phyloP scores from a whole-genome alignment of 2,797 vertebrate genomes.

The Pseudotriccus pelzelni region DNA sequence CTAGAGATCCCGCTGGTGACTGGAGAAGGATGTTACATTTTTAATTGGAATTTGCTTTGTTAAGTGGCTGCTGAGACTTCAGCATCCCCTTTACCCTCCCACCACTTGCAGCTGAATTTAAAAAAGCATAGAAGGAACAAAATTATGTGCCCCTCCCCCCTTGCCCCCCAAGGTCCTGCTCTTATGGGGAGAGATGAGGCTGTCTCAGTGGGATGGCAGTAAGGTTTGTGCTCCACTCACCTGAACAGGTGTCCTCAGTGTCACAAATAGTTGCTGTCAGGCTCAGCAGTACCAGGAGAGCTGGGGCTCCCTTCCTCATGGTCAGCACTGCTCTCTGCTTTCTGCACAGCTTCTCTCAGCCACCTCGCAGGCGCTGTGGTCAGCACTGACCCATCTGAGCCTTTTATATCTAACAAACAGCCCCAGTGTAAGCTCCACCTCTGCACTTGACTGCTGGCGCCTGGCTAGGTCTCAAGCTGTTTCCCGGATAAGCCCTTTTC shows the following conservation, averaged over 20 bases:
- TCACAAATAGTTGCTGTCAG: background rate
- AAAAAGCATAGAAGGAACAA: background rate
- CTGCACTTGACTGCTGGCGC: background rate
- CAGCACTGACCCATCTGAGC: background rate
- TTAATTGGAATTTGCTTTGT: background rate
- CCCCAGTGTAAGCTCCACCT: background rate
- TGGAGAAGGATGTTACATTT: background rate
- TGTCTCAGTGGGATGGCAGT: background rate
- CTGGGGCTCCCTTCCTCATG: background rate
- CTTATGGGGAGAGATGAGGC: background rate
- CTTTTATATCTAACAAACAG: background rate
- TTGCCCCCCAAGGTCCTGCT: background rate
- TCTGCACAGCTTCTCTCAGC: background rate
- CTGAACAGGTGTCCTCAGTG: conserved; percentile 9
- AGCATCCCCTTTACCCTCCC: background rate
- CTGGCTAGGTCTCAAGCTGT: background rate
- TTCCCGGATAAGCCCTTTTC: background rate
- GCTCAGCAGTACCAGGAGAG: background rate
- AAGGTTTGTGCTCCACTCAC: background rate
- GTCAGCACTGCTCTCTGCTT: background rate
- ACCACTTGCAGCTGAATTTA: background rate
- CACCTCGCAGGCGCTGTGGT: background rate
- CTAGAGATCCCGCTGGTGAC: background rate
- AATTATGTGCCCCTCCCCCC: background rate
- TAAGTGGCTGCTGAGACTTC: background rate